Conservation (phyloP, 2,797 vertebrate species). For the Melanotaenia nigrans region DNA sequence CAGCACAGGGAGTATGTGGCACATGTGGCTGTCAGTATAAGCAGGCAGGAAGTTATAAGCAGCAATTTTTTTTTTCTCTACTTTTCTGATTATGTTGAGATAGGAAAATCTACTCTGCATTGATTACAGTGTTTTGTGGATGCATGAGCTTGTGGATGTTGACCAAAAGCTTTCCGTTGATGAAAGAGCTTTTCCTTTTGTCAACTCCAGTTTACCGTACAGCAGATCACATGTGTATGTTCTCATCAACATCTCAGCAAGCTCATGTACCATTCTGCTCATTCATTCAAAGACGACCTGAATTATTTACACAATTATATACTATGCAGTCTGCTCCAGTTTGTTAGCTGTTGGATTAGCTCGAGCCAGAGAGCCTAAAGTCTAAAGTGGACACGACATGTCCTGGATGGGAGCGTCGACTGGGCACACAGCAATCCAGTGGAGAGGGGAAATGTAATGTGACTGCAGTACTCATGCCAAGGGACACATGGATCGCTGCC, state of each 20-base stretch:
- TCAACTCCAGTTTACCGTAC: conserved; percentile 32
- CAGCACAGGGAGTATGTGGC: conserved; percentile 60
- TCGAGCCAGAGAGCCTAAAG: conserved; percentile 62
- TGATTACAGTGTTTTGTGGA: conserved; percentile 12
- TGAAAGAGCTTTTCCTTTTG: conserved; percentile 17
- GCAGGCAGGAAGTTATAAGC: conserved; percentile 41
- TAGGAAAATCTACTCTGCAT: not conserved
- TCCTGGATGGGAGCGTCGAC: conserved; percentile 70
- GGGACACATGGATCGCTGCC: conserved; percentile 73
- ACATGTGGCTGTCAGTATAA: conserved; percentile 55
- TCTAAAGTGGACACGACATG: conserved; percentile 74
- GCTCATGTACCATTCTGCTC: conserved; percentile 27
- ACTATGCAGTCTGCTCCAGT: conserved; percentile 66
- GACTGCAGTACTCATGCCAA: conserved; percentile 74
- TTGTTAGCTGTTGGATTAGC: conserved; percentile 71
- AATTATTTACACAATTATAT: conserved; percentile 72
- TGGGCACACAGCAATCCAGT: conserved; percentile 68
- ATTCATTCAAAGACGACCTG: conserved; percentile 59
- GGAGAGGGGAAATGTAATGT: conserved; percentile 76
- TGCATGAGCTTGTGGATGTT: conserved; percentile 12
- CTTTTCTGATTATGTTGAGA: conserved; percentile 3
- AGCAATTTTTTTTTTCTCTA: conserved; percentile 4
- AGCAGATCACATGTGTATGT: conserved; percentile 23
- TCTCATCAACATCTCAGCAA: conserved; percentile 46
- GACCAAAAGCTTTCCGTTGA: conserved; percentile 10